Evolutionary conservation across 2,888 invertebrate genomes (phyloP).

Genomic region (Drosophila greeni): DNA sequence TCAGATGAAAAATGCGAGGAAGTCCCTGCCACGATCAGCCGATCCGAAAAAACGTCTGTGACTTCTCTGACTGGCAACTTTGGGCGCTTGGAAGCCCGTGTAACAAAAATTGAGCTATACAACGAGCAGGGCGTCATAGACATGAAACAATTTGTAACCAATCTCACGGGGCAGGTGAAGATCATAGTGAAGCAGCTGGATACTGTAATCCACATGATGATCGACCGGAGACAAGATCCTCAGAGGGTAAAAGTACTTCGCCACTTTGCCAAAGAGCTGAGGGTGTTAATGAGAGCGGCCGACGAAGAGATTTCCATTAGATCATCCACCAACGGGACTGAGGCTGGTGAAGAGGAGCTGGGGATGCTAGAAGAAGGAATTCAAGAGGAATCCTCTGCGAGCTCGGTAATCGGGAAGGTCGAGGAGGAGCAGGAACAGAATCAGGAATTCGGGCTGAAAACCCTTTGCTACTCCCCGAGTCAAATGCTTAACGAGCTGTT

Average conservation of each 20-base stretch:
- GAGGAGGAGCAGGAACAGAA: constrained; percentile 43
- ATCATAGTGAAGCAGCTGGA: constrained; percentile 67
- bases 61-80: constrained; percentile 34
- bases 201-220: constrained; percentile 56
- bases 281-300: constrained; percentile 47
- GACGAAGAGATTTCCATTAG: constrained; percentile 52
- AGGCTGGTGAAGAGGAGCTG: constrained; percentile 21
- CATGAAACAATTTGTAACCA: constrained; percentile 38
- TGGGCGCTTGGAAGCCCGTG: constrained; percentile 50
- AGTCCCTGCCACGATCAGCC: background rate
- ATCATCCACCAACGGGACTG: constrained; percentile 48
- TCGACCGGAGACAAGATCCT: constrained; percentile 56
- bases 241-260: constrained; percentile 48
- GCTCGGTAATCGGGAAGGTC: constrained; percentile 15
- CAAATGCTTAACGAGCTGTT: constrained; percentile 68
- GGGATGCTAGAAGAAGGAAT: constrained; percentile 14
- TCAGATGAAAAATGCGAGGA: background rate
- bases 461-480: constrained; percentile 68
- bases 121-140: constrained; percentile 52
- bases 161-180: constrained; percentile 61
- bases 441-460: constrained; percentile 35
- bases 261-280: constrained; percentile 51
- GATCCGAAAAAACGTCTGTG: background rate
- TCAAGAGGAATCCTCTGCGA: constrained; percentile 42
- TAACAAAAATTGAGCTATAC: constrained; percentile 52